These are phyloP conservation scores for Dipodomys stephensi DNA, from an alignment of 2,113 vertebrate genomes.

Conservation along the genomic window DNA sequence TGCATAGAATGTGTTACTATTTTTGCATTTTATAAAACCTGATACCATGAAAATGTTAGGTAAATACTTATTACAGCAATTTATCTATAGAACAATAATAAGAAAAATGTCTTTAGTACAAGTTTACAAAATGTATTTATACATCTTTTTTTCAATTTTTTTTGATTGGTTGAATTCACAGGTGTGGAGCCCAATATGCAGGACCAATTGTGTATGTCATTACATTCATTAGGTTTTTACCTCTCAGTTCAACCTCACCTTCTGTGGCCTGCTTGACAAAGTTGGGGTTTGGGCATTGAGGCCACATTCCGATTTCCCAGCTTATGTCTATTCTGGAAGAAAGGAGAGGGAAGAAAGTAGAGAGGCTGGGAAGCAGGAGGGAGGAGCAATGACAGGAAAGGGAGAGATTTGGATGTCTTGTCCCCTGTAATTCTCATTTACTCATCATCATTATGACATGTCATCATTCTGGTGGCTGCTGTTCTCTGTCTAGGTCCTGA, in stretches of 20 bases:
- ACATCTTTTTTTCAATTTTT: neutral
- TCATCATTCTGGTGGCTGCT: too few relatives aligned
- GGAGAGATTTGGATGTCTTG: rapidly evolving
- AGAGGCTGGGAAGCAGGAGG: rapidly evolving
- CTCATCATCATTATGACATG: rapidly evolving
- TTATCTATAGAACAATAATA: neutral
- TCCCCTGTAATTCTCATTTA: neutral
- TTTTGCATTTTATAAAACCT: neutral
- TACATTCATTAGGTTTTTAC: neutral
- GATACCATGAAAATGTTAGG: neutral
- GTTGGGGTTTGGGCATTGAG: neutral
- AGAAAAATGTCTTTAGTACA: neutral
- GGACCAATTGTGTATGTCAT: neutral
- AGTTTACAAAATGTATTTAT: neutral
- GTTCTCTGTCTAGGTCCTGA: neutral
- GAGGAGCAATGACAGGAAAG: neutral
- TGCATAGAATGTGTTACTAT: too few relatives aligned
- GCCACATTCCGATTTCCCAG: neutral
- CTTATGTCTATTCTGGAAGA: neutral
- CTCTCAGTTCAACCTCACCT: neutral
- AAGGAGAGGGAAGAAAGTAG: neutral
- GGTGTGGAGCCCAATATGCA: neutral
- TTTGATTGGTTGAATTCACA: neutral
- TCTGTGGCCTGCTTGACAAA: neutral
- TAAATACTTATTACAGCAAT: neutral